Base-by-base conservation (phyloP, 2,888 invertebrate species). In the Halictus quadricinctus region DNA sequence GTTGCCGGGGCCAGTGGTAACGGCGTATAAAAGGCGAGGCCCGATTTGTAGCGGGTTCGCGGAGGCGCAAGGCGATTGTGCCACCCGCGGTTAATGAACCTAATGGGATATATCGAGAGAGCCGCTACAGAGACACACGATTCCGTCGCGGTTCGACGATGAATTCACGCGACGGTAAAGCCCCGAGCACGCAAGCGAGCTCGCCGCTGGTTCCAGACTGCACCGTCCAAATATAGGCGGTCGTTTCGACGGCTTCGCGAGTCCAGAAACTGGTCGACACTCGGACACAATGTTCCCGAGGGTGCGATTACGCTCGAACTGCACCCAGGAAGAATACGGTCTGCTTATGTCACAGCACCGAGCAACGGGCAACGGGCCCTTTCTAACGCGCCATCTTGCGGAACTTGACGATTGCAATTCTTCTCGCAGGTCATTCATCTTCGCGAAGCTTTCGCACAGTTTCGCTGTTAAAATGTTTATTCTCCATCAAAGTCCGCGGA, bases 11-110 rank as follows among this genome's bases (percentile, higher is more conserved):
- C 46, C 79, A 77, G 80, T 80, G 84, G 84, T 73, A 58, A 66
- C 36, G 58, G 72, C 72, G 73, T 73, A 73, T 70, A 78, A 77
- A 84, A 86, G 78, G 81, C 73, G 72, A 81, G 78, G 73, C 64
- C 80, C 88, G 89, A 88, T 88, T 88, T 87, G 84, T 80, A 77
- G 72, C 36, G 36, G 43, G 70, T 54, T 36, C 69, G 70, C 72
- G 25, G 46, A 25, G 25, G 60, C 25, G 60, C 60, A 25, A 54
- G 29, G 25, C 54, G 79, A 88, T 84, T 84, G 75, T 50, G 75
- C 82, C 84, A 84, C 87, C 87, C 84, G 80, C 60, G 73, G 85
- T 88, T 84, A 88, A 89, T 88, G 89, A 89, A 80, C 82, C 72
- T 88, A 87, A 88, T 83, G 81, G 86, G 79, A 81, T 76, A 80